Percentiles rank a stretch among this genome's conserved stretches.
Evolutionary conservation across 2,113 vertebrate genomes (phyloP).

Genomic region (Grammomys surdaster): DNA sequence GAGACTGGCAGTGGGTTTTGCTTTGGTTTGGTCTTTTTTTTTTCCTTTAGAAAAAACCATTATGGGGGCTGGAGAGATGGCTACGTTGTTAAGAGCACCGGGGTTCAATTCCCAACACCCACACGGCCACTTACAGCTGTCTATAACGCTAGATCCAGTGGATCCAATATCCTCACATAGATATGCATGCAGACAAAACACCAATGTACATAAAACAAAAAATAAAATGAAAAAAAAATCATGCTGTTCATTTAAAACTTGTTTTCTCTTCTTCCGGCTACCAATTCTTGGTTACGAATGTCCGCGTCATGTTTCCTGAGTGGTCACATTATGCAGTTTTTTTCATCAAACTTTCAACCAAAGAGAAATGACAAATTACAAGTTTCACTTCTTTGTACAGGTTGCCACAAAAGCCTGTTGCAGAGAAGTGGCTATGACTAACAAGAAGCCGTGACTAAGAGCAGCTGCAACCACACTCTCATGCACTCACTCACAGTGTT

Average conservation of each 20-base stretch:
- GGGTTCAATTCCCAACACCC: too few relatives aligned
- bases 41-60: background rate
- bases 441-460: background rate
- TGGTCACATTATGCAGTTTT: background rate
- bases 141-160: too few relatives aligned
- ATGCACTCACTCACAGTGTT: background rate
- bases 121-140: too few relatives aligned
- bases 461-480: background rate
- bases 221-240: background rate
- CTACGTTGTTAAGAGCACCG: too few relatives aligned
- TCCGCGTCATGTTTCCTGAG: background rate
- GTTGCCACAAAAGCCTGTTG: slow-evolving; percentile 8
- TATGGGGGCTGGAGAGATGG: too few relatives aligned
- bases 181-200: too few relatives aligned
- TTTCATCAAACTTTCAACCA: background rate
- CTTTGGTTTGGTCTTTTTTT: background rate
- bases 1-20: background rate
- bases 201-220: too few relatives aligned
- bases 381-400: slow-evolving; percentile 30
- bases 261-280: slow-evolving; percentile 5
- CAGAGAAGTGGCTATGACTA: background rate
- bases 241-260: background rate
- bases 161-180: too few relatives aligned
- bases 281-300: background rate
- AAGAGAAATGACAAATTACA: slow-evolving; percentile 44